phyloP scores from a whole-genome alignment of 2,888 invertebrate species.

The Heliconius aoede region DNA sequence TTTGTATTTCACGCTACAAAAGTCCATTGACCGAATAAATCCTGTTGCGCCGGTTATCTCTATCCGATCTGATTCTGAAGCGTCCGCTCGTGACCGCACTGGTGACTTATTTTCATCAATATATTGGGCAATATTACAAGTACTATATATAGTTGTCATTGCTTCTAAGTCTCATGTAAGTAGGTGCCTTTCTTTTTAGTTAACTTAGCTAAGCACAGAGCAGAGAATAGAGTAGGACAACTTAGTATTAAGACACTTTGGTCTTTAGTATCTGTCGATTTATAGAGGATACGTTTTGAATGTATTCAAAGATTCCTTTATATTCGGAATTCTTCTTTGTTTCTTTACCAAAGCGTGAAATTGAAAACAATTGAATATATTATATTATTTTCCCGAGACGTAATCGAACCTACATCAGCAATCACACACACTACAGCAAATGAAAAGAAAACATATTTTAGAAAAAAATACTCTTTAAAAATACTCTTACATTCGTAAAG shows the following conservation, averaged over 20 bases:
- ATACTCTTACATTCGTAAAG: background rate
- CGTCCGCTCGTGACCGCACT: slow-evolving; percentile 21
- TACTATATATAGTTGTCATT: no score
- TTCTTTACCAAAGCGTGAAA: no score
- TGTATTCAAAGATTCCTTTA: no score
- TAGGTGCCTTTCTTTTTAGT: no score
- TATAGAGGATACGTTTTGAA: background rate
- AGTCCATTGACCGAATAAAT: slow-evolving; percentile 50
- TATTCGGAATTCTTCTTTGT: no score
- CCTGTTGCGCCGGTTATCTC: slow-evolving; percentile 63
- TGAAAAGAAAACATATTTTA: background rate
- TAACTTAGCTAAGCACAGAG: no score
- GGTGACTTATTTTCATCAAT: slow-evolving; percentile 21
- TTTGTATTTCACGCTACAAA: slow-evolving; percentile 35
- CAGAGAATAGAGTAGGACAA: no score
- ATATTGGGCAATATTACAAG: background rate
- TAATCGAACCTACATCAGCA: no score
- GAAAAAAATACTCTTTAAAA: no score
- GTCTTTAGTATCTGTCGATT: background rate
- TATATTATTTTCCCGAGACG: no score
- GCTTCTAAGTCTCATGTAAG: background rate
- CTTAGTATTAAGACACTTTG: background rate
- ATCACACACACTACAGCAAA: no score
- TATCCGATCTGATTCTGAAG: slow-evolving; percentile 50
- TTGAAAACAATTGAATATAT: no score